Base-by-base conservation (phyloP, 2,113 vertebrate species). In the Microcebus murinus region DNA sequence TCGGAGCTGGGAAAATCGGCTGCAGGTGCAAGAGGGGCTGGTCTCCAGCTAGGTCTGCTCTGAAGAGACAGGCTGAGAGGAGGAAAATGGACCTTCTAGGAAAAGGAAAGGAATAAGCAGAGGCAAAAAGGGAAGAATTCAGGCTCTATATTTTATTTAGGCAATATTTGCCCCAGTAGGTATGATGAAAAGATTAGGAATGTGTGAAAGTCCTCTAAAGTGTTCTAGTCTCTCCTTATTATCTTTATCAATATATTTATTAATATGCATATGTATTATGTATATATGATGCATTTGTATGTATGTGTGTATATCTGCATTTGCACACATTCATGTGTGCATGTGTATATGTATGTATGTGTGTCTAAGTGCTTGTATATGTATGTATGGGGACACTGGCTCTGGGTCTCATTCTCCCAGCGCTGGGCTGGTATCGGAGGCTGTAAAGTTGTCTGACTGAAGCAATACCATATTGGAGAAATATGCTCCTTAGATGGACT, bases 401-500 rank as follows among this genome's bases (percentile, higher is more conserved):
- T 63, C 95, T 34, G 48, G 29, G 42, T 36, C 73, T 90, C 29
- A 4, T 61, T 39, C 65, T 31, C 42, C 61, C 17, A 77, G 92
- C 17, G 0, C 74, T 3, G 20, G 17, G 29, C n/a, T 45, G 42
- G 17, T 5, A 11, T 25, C 14, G n/a, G 0, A 12, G 20, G 34
- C 31, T 59, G 59, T 77, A 55, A 95, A 91, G 14, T 18, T 36
- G 42, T 89, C 83, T 45, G 89, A 87, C 29, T 20, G 91, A 90
- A 95, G 36, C 1, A 8, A 86, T 31, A 65, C 86, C 96, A 96
- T 65, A 84, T 76, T 91, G 96, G 73, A 83, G 59, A 92, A 93
- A 90, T n/a, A 31, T 8, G 1, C 18, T 76, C 63, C 76, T 84
- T 86, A 61, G 61, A 73, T 52, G 86, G 93, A 81, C 95, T 74